These are phyloP conservation scores for Euwallacea similis DNA, from an alignment of 1,140 invertebrate genomes.

Conservation along the genomic window DNA sequence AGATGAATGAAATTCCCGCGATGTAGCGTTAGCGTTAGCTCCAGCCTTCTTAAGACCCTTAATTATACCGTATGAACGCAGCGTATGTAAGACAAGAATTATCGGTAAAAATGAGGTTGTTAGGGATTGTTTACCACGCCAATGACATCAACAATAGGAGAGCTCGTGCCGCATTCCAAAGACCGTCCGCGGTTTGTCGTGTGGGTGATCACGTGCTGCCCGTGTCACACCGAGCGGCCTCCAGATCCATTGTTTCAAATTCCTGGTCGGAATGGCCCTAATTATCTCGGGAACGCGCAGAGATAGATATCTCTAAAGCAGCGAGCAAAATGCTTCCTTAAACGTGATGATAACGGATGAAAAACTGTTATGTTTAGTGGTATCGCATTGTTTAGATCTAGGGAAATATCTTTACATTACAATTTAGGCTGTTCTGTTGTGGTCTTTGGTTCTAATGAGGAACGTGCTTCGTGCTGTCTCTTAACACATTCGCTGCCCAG, in stretches of 20 bases:
- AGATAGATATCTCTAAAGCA: conserved; percentile 28
- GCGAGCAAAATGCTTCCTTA: conserved; percentile 38
- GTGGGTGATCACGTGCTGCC: conserved; percentile 37
- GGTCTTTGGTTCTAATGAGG: conserved; percentile 19
- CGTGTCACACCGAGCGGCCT: conserved; percentile 31
- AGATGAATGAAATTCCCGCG: too few relatives aligned
- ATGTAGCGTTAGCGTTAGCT: too few relatives aligned
- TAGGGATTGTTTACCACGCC: conserved; percentile 11
- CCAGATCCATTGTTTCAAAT: conserved; percentile 35
- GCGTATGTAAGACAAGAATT: neutral
- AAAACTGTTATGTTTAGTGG: conserved; percentile 37
- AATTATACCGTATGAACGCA: neutral
- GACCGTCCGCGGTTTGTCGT: conserved; percentile 30
- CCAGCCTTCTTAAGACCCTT: neutral
- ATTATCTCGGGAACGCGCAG: conserved; percentile 31
- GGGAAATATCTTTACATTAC: conserved; percentile 36
- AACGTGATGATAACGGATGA: conserved; percentile 38
- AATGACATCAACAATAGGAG: conserved; percentile 26
- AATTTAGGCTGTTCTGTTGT: conserved; percentile 30
- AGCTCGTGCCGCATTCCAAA: conserved; percentile 37
- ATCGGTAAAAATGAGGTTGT: neutral
- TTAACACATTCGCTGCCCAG: too few relatives aligned
- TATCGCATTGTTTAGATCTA: conserved; percentile 35
- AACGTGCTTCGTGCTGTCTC: neutral
- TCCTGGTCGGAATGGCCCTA: conserved; percentile 35